These are phyloP conservation scores for Pseudobourletiella spinata DNA, from an alignment of 1,140 invertebrate genomes.

Conservation along the genomic window DNA sequence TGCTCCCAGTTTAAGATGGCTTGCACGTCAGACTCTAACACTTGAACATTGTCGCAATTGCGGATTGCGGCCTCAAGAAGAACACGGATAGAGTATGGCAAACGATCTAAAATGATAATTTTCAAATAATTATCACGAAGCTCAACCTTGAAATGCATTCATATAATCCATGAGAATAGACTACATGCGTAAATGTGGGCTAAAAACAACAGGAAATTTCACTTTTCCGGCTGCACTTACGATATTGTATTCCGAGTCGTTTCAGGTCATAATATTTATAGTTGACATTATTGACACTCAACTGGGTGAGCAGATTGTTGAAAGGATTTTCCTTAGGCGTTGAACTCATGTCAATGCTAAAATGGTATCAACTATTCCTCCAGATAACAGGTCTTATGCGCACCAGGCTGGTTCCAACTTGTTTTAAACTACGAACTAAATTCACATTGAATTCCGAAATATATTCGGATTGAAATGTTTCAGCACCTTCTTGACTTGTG, in stretches of 20 bases:
- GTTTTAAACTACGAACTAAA: too few species aligned
- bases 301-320: constrained; percentile 1
- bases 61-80: constrained; percentile 89
- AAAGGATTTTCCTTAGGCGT: too few species aligned
- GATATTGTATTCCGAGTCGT: constrained; percentile 9
- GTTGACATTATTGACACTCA: constrained; percentile 6
- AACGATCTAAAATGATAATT: constrained; percentile 27
- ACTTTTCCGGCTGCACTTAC: constrained; percentile 6
- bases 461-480: too few species aligned
- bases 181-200: background rate
- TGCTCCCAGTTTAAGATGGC: constrained; percentile 86
- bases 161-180: background rate
- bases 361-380: too few species aligned
- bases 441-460: too few species aligned
- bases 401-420: too few species aligned
- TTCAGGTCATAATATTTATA: constrained; percentile 21
- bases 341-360: too few species aligned
- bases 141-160: background rate
- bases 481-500: too few species aligned
- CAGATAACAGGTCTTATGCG: too few species aligned
- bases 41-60: constrained; percentile 93
- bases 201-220: background rate
- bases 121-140: background rate
- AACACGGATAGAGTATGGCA: constrained; percentile 91
- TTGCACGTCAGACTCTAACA: constrained; percentile 73